phyloP scores from a whole-genome alignment of 2,113 vertebrate genomes.

The Pteruthius melanotis region DNA sequence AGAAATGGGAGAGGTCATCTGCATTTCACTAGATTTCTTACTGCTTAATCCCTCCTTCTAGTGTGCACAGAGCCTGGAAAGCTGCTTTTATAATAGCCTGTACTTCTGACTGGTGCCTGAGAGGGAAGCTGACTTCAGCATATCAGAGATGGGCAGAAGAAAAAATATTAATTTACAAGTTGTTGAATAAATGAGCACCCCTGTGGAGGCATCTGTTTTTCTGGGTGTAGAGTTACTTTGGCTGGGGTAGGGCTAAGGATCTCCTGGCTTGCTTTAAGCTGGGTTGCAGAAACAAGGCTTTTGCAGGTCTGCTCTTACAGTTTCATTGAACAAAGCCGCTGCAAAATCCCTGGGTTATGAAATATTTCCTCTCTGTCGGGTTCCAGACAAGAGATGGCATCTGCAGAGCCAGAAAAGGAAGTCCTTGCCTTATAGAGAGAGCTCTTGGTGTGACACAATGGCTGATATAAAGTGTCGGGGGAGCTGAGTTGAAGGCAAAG shows the following conservation, averaged over 20 bases:
- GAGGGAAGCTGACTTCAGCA: neutral
- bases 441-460: slow-evolving; percentile 70
- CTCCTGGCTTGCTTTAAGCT: slow-evolving; percentile 30
- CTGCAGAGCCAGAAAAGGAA: slow-evolving; percentile 71
- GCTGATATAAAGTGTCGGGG: slow-evolving; percentile 61
- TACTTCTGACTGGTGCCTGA: neutral
- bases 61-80: neutral
- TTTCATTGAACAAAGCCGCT: slow-evolving; percentile 23
- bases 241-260: slow-evolving; percentile 19
- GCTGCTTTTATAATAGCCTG: neutral
- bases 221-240: slow-evolving; percentile 48
- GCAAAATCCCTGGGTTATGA: slow-evolving; percentile 49
- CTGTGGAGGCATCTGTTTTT: slow-evolving; percentile 41
- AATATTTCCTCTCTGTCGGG: slow-evolving; percentile 45
- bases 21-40: neutral
- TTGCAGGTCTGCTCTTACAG: neutral
- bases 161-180: slow-evolving; percentile 41
- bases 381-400: slow-evolving; percentile 64
- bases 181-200: slow-evolving; percentile 52
- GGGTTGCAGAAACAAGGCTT: neutral
- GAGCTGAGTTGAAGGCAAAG: slow-evolving; percentile 29
- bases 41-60: neutral
- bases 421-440: slow-evolving; percentile 84
- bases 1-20: neutral
- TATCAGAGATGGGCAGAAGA: neutral